Conservation (phyloP, 2,888 invertebrate genomes). For the Subacronicta megacephala region DNA sequence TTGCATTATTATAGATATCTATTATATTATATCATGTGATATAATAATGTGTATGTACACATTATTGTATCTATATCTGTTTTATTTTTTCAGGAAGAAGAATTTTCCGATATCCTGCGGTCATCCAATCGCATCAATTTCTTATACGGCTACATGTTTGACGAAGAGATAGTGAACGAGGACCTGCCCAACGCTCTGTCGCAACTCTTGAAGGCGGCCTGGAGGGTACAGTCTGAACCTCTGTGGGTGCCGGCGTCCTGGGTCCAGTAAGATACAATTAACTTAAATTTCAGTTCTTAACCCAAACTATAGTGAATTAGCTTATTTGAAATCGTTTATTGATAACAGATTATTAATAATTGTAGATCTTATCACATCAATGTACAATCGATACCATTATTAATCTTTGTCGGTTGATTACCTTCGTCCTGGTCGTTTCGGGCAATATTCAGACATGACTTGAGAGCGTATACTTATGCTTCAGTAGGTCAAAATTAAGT, state of each 20-base stretch:
- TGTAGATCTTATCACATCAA: conserved; percentile 23
- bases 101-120: conserved; percentile 95
- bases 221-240: conserved; percentile 96
- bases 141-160: conserved; percentile 97
- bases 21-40: too few relatives aligned
- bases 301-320: not conserved
- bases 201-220: conserved; percentile 94
- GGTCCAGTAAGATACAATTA: conserved; percentile 92
- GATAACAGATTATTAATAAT: not conserved
- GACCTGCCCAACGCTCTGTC: conserved; percentile 96
- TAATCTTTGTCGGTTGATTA: not conserved
- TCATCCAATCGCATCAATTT: conserved; percentile 96
- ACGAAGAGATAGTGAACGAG: conserved; percentile 97
- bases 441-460: too few relatives aligned
- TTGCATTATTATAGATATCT: too few relatives aligned
- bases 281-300: not conserved
- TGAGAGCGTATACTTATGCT: too few relatives aligned
- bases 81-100: conserved; percentile 93
- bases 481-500: too few relatives aligned
- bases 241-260: conserved; percentile 98
- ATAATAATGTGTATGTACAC: too few relatives aligned
- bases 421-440: not conserved
- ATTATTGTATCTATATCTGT: too few relatives aligned
- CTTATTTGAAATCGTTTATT: not conserved
- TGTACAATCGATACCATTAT: conserved; percentile 24